phyloP scores from a whole-genome alignment of 2,797 vertebrate species.

The Aplochiton taeniatus region DNA sequence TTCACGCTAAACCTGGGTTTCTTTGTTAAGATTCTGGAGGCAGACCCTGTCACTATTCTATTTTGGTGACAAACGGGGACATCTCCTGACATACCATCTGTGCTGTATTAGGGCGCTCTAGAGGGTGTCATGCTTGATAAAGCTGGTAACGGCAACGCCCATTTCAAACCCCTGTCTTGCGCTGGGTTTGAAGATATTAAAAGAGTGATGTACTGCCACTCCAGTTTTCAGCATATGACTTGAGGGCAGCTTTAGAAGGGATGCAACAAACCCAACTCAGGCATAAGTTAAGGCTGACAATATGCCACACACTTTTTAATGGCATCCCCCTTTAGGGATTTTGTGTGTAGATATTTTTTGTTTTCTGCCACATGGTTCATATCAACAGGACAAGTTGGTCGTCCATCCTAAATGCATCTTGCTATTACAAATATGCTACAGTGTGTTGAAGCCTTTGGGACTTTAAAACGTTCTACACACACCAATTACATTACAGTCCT shows the following conservation, averaged over 20 bases:
- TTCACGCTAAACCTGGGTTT: conserved; percentile 32
- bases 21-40: conserved; percentile 21
- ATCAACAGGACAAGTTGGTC: conserved; percentile 27
- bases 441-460: conserved; percentile 24
- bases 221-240: conserved; percentile 50
- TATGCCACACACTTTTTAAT: conserved; percentile 66
- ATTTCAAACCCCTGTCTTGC: conserved; percentile 60
- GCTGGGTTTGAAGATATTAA: conserved; percentile 64
- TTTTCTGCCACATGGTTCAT: conserved; percentile 58
- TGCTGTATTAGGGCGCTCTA: conserved; percentile 58
- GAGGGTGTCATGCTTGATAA: conserved; percentile 70
- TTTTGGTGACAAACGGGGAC: conserved; percentile 61
- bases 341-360: conserved; percentile 62
- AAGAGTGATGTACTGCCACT: conserved; percentile 72
- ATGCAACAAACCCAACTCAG: conserved; percentile 57
- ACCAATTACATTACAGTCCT: too few relatives aligned
- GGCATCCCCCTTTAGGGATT: conserved; percentile 59
- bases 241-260: conserved; percentile 43
- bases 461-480: conserved; percentile 27
- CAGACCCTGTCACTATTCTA: conserved; percentile 51
- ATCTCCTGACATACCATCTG: conserved; percentile 64
- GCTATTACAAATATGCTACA: conserved; percentile 50
- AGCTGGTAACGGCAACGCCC: conserved; percentile 63
- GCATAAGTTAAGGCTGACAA: conserved; percentile 59
- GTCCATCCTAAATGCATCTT: conserved; percentile 45